These are phyloP conservation scores for Phthorimaea operculella DNA, from an alignment of 1,140 invertebrate genomes.

Conservation along the genomic window DNA sequence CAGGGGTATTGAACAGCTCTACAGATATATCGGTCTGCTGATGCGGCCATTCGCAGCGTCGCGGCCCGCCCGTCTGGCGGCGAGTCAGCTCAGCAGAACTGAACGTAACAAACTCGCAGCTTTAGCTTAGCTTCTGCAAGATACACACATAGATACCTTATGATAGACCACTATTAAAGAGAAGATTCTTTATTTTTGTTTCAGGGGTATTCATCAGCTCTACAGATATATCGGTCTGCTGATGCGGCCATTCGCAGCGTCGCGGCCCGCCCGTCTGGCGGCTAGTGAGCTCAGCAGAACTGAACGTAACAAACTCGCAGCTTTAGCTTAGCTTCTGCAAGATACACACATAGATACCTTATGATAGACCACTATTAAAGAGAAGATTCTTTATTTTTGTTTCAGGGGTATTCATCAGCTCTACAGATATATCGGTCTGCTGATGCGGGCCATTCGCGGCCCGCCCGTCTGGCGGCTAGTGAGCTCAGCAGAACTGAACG, in stretches of 20 bases:
- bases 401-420: slow-evolving; percentile 22
- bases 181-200: no score
- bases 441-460: slow-evolving; percentile 50
- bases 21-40: slow-evolving; percentile 23
- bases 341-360: no score
- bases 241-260: slow-evolving; percentile 51
- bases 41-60: slow-evolving; percentile 45
- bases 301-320: slow-evolving; percentile 46
- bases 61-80: slow-evolving; percentile 51
- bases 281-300: slow-evolving; percentile 57
- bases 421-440: slow-evolving; percentile 32
- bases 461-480: slow-evolving; percentile 47
- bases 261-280: slow-evolving; percentile 52
- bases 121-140: no score
- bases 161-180: no score
- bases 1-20: slow-evolving; percentile 26
- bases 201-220: slow-evolving; percentile 28
- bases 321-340: slow-evolving; percentile 7
- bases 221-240: slow-evolving; percentile 33
- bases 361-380: no score
- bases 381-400: no score
- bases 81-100: slow-evolving; percentile 43
- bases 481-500: slow-evolving; percentile 62
- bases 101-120: no score
- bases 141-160: no score